Percentiles rank a stretch among this genome's conserved stretches.
Evolutionary conservation across 2,888 invertebrate species (phyloP).

Genomic region (Geotrupes spiniger): DNA sequence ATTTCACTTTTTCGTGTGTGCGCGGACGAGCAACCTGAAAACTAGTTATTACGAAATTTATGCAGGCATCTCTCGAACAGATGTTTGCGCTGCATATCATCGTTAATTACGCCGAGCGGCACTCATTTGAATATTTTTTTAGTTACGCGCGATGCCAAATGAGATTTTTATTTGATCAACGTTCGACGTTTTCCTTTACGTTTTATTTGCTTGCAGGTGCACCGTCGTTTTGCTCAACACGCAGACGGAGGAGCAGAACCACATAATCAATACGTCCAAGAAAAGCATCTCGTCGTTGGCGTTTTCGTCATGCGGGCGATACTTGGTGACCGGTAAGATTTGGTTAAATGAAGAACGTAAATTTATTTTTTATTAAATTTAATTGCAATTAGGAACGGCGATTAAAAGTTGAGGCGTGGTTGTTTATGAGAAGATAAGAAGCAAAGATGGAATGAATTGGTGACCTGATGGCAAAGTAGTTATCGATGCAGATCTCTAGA

Average conservation of each 20-base stretch:
- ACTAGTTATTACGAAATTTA: too few species aligned
- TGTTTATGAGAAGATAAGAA: too few species aligned
- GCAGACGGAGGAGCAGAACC: slow-evolving; percentile 77
- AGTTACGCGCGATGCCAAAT: too few species aligned
- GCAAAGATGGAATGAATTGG: too few species aligned
- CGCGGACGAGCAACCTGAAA: background rate
- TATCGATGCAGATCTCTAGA: too few species aligned
- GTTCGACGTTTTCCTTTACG: slow-evolving; percentile 8
- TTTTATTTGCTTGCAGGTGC: slow-evolving; percentile 66
- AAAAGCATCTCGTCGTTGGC: slow-evolving; percentile 91
- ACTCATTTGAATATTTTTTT: too few species aligned
- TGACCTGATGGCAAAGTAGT: too few species aligned
- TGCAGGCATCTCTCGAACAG: background rate
- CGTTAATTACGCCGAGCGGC: background rate
- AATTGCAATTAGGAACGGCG: too few species aligned
- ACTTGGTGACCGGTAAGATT: slow-evolving; percentile 69
- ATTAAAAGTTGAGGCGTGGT: too few species aligned
- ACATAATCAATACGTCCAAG: slow-evolving; percentile 83
- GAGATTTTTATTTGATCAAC: background rate
- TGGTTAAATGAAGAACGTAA: too few species aligned
- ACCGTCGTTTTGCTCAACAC: slow-evolving; percentile 92
- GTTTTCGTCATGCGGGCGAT: slow-evolving; percentile 90
- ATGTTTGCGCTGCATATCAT: background rate
- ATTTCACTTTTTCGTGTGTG: background rate
- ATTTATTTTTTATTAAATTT: too few species aligned